These are phyloP conservation scores for Engystomops pustulosus DNA, from an alignment of 2,113 vertebrate species.

Conservation along the genomic window DNA sequence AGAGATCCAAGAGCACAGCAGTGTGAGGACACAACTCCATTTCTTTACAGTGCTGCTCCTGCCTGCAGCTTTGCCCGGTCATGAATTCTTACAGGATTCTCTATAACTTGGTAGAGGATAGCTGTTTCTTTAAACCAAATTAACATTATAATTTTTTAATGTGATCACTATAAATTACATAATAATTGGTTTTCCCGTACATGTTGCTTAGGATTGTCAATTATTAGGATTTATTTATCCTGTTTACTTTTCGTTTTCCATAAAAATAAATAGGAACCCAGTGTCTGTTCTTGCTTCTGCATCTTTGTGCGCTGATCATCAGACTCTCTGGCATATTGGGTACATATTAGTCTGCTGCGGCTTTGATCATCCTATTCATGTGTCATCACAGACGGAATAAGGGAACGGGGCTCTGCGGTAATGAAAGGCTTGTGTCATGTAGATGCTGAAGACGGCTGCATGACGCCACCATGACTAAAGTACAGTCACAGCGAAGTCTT, in stretches of 20 bases:
- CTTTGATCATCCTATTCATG: constrained; percentile 3
- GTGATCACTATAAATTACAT: too few relatives aligned
- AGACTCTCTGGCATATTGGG: background rate
- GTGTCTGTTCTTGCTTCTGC: background rate
- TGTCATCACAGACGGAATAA: background rate
- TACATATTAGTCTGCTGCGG: background rate
- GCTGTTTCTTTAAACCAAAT: too few relatives aligned
- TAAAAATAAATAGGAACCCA: background rate
- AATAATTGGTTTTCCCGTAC: too few relatives aligned
- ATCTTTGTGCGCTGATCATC: background rate
- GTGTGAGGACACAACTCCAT: too few relatives aligned
- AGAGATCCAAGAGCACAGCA: too few relatives aligned
- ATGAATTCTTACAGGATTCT: too few relatives aligned
- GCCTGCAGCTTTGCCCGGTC: too few relatives aligned
- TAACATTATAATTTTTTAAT: too few relatives aligned
- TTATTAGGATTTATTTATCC: background rate
- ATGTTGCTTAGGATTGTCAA: too few relatives aligned
- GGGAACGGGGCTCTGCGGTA: background rate
- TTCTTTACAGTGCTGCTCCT: too few relatives aligned
- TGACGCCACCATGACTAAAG: background rate
- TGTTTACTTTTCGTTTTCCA: background rate
- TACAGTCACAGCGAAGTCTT: background rate
- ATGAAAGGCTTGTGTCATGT: background rate
- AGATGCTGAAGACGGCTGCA: background rate
- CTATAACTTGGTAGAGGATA: too few relatives aligned